Evolutionary conservation across 2,888 invertebrate species (phyloP).

Genomic region (Nymphalis polychloros): DNA sequence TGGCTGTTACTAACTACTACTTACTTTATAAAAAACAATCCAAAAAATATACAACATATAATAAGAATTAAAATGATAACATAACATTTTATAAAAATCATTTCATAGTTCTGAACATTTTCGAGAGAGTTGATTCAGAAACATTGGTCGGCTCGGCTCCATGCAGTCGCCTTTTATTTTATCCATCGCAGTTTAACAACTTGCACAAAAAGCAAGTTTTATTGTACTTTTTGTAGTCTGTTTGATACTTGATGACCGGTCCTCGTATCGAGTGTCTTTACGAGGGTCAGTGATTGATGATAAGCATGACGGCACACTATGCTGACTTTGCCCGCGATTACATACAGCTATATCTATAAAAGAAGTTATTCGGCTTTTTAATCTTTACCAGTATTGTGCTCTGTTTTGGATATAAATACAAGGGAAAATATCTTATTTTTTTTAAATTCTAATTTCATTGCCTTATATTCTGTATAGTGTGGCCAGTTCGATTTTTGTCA

Average conservation of each 20-base stretch:
- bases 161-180: conserved; percentile 17
- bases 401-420: too few relatives aligned
- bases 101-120: background rate
- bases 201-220: conserved; percentile 27
- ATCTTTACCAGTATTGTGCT: background rate
- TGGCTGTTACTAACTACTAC: too few relatives aligned
- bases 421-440: too few relatives aligned
- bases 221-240: conserved; percentile 21
- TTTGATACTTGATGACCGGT: conserved; percentile 34
- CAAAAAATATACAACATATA: too few relatives aligned
- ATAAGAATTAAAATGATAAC: background rate
- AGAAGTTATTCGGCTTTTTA: conserved; percentile 2
- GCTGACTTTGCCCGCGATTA: conserved; percentile 19
- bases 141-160: conserved; percentile 1
- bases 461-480: too few relatives aligned
- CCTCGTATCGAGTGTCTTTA: conserved; percentile 25
- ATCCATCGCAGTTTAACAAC: conserved; percentile 15
- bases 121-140: conserved; percentile 1
- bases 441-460: too few relatives aligned
- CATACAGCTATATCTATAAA: conserved; percentile 2
- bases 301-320: conserved; percentile 31
- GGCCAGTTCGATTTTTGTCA: too few relatives aligned
- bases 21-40: too few relatives aligned
- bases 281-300: conserved; percentile 36
- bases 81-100: background rate